These are phyloP conservation scores for Lophura nycthemera DNA, from an alignment of 2,113 vertebrate genomes.

Conservation along the genomic window DNA sequence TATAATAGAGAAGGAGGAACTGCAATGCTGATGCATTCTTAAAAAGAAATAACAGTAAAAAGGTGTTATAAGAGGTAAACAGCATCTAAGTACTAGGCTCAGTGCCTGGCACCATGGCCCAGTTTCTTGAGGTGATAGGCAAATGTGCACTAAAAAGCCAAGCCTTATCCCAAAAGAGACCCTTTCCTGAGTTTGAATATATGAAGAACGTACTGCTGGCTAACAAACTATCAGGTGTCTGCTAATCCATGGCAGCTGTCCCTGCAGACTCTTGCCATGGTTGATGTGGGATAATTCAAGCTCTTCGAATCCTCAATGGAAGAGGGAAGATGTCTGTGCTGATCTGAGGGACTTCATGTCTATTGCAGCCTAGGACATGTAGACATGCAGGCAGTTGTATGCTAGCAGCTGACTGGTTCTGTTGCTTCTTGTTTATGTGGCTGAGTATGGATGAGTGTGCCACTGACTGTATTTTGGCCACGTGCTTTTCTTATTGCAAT, in stretches of 20 bases:
- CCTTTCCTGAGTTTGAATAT: neutral
- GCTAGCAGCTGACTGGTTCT: neutral
- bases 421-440: neutral
- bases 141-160: too few relatives aligned
- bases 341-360: neutral
- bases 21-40: neutral
- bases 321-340: neutral
- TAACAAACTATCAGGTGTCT: constrained; percentile 7
- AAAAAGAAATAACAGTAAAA: neutral
- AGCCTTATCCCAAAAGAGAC: too few relatives aligned
- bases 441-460: neutral
- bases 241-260: constrained; percentile 25
- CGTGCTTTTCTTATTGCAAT: neutral
- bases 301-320: neutral
- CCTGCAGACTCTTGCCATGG: neutral
- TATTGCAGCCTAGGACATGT: neutral
- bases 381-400: neutral
- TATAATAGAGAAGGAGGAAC: neutral
- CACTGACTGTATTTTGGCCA: neutral
- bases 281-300: neutral
- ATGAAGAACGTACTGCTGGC: neutral
- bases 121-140: too few relatives aligned
- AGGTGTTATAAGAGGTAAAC: neutral
- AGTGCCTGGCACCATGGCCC: neutral
- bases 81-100: neutral